A percentile compares a stretch with the other conserved stretches of the same genome.
These are phyloP conservation scores for Glyptemys insculpta DNA, from an alignment of 2,797 vertebrate genomes.

Conservation along the genomic window DNA sequence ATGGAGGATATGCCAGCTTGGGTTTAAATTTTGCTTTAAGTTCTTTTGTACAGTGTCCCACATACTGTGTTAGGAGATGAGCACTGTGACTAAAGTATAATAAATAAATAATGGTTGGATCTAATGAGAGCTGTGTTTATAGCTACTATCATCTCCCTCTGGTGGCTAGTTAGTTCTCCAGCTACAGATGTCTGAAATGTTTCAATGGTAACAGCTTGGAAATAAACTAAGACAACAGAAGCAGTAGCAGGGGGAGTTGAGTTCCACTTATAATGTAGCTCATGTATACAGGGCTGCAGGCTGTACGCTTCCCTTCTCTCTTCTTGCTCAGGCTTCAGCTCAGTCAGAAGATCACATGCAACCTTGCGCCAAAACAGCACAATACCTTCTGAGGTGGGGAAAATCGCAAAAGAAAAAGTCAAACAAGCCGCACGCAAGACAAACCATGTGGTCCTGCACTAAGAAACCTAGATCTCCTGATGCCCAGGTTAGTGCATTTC, in stretches of 20 bases:
- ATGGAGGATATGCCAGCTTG: neutral
- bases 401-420: neutral
- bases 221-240: neutral
- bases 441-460: neutral
- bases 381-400: neutral
- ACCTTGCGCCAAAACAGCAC: neutral
- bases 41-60: neutral
- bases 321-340: neutral
- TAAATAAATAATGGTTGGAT: neutral
- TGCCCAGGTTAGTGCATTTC: neutral
- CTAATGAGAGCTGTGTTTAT: neutral
- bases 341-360: fast-evolving
- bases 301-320: neutral
- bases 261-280: neutral
- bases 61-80: neutral
- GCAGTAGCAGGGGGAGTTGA: neutral
- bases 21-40: neutral
- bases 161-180: neutral
- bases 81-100: neutral
- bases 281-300: neutral
- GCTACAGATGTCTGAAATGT: neutral
- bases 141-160: neutral
- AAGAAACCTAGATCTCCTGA: neutral
- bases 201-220: neutral
- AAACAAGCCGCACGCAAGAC: neutral